Percentiles rank a stretch among this genome's conserved stretches.
Conservation (phyloP, 2,797 vertebrate species). For the Neosilurus hyrtlii region DNA sequence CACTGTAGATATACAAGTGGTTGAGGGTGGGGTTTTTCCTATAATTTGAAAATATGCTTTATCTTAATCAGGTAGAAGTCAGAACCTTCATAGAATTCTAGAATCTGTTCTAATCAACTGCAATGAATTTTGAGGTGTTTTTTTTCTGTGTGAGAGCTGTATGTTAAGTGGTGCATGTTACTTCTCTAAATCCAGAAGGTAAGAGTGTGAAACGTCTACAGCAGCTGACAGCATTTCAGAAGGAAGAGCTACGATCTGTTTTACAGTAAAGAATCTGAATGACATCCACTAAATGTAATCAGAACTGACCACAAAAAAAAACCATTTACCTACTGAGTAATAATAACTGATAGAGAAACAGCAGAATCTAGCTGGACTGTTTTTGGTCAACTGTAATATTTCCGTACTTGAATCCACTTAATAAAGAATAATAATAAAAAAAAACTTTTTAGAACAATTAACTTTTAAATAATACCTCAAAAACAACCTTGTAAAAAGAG, state of each 20-base stretch:
- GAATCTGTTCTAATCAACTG: conserved; percentile 65
- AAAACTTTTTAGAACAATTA: conserved; percentile 17
- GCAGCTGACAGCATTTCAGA: conserved; percentile 78
- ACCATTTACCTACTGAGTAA: conserved; percentile 79
- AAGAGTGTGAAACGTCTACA: conserved; percentile 74
- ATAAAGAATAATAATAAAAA: neutral
- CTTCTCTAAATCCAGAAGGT: conserved; percentile 70
- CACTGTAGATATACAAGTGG: neutral
- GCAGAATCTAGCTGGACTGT: conserved; percentile 69
- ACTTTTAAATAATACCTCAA: neutral
- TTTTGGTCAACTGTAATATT: conserved; percentile 28
- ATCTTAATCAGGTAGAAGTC: neutral
- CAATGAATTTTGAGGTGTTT: conserved; percentile 70
- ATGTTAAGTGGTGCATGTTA: conserved; percentile 61
- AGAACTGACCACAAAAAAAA: conserved; percentile 76
- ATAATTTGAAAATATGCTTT: neutral
- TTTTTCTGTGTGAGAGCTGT: neutral
- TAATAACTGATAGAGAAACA: conserved; percentile 79
- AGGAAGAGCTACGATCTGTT: conserved; percentile 62
- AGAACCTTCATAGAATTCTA: conserved; percentile 66
- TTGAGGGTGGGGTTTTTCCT: neutral
- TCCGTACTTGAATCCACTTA: neutral
- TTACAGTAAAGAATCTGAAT: conserved; percentile 76
- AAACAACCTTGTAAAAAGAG: conserved; percentile 7
- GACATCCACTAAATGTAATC: conserved; percentile 72